Conservation (phyloP, 1,140 invertebrate genomes). For the Drosophila cardini region DNA sequence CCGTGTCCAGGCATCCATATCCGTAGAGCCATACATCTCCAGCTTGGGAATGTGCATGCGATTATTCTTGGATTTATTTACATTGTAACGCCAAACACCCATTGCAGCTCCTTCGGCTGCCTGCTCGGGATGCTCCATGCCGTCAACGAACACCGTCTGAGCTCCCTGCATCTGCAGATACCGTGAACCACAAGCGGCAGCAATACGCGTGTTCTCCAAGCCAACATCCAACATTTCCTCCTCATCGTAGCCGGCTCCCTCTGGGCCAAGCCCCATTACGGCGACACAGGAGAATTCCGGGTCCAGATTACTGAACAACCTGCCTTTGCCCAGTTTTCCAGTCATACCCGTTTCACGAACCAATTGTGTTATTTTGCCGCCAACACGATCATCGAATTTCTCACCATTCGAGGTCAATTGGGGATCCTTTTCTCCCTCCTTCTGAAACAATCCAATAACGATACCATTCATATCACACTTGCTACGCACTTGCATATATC, state of each 20-base stretch:
- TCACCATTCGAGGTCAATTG: slow-evolving; percentile 65
- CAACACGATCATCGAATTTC: slow-evolving; percentile 70
- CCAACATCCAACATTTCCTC: slow-evolving; percentile 89
- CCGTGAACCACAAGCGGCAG: slow-evolving; percentile 86
- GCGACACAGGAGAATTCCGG: slow-evolving; percentile 87
- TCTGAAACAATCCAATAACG: slow-evolving; percentile 52
- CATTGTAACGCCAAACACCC: slow-evolving; percentile 88
- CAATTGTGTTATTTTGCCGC: slow-evolving; percentile 69
- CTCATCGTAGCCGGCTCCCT: slow-evolving; percentile 87
- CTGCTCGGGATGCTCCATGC: slow-evolving; percentile 90
- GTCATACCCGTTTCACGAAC: slow-evolving; percentile 57
- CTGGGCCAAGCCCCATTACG: slow-evolving; percentile 88
- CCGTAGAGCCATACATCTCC: slow-evolving; percentile 84
- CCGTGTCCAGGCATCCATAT: slow-evolving; percentile 88
- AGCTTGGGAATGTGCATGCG: slow-evolving; percentile 85
- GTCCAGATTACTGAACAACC: slow-evolving; percentile 87
- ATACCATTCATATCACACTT: slow-evolving; percentile 53
- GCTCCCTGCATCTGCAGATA: slow-evolving; percentile 87
- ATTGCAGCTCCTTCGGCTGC: slow-evolving; percentile 90
- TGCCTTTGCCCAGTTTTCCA: slow-evolving; percentile 85
- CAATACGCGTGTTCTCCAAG: slow-evolving; percentile 84
- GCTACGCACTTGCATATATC: slow-evolving; percentile 26
- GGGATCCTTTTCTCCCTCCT: slow-evolving; percentile 87
- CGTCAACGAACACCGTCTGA: slow-evolving; percentile 87
- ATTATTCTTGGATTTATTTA: slow-evolving; percentile 86